Percentiles rank a stretch among this genome's conserved stretches.
Conservation (phyloP, 2,888 invertebrate species). For the Caenorhabditis sinica region DNA sequence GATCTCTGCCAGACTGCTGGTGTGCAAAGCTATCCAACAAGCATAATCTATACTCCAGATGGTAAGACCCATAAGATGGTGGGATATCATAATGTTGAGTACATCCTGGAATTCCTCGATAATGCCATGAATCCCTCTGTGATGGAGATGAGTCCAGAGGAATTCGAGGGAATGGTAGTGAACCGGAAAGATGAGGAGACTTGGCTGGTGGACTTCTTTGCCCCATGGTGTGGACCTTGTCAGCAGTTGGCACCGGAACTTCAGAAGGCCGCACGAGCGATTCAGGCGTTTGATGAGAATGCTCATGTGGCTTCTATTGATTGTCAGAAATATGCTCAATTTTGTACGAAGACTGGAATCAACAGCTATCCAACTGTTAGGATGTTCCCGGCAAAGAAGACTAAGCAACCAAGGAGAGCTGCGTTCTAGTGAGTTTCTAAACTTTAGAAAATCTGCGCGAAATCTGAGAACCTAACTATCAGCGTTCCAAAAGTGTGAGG, state of each 20-base stretch:
- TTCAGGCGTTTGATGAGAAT: constrained; percentile 65
- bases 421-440: constrained; percentile 67
- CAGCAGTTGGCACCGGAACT: constrained; percentile 88
- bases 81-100: constrained; percentile 87
- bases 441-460: background rate
- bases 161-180: constrained; percentile 86
- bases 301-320: constrained; percentile 86
- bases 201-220: constrained; percentile 89
- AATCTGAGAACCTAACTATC: too few relatives aligned
- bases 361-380: constrained; percentile 88
- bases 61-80: constrained; percentile 82
- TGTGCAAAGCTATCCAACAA: constrained; percentile 87
- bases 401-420: constrained; percentile 66
- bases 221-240: constrained; percentile 90
- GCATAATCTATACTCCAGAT: constrained; percentile 86
- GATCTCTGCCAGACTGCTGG: constrained; percentile 77
- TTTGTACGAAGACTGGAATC: constrained; percentile 87
- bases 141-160: constrained; percentile 86
- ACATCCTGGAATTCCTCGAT: constrained; percentile 88
- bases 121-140: constrained; percentile 86
- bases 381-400: constrained; percentile 87
- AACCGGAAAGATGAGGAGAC: constrained; percentile 86
- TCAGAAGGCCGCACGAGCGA: constrained; percentile 86
- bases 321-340: constrained; percentile 86
- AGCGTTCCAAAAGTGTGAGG: too few relatives aligned